Evolutionary conservation across 2,888 invertebrate species (phyloP).

Genomic region (Argyresthia albistria): DNA sequence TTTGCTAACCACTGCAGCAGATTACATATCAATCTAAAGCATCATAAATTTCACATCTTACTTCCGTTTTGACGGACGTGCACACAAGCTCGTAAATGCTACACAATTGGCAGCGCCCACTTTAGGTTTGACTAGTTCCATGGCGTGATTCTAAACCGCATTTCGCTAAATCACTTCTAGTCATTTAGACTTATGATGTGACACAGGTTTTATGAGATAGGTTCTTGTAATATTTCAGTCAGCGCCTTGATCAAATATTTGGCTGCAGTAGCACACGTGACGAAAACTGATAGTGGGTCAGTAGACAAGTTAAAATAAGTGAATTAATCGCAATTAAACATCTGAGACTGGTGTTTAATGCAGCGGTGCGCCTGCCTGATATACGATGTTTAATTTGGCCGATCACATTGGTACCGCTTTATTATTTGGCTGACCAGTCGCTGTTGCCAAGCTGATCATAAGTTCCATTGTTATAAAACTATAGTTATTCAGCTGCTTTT

Average conservation of each 20-base stretch:
- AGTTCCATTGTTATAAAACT: conserved; percentile 20
- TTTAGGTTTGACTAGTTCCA: not conserved
- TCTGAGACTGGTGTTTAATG: conserved; percentile 12
- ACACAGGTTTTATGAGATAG: not conserved
- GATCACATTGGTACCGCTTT: conserved; percentile 16
- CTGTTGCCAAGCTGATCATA: conserved; percentile 33
- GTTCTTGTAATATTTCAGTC: not conserved
- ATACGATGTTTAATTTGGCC: conserved; percentile 39
- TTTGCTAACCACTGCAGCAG: not conserved
- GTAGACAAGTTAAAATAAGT: not conserved
- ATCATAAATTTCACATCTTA: not conserved
- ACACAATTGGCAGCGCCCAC: not conserved
- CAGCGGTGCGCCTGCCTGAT: conserved; percentile 14
- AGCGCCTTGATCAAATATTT: not conserved
- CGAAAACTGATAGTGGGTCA: not conserved
- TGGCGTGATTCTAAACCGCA: not conserved
- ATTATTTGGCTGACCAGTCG: conserved; percentile 19
- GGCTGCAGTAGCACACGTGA: not conserved
- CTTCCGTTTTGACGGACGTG: not conserved
- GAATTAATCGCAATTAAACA: conserved; percentile 1
- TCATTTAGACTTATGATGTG: not conserved
- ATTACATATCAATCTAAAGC: not conserved
- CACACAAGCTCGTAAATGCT: not conserved
- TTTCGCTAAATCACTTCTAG: not conserved
- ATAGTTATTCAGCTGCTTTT: conserved; percentile 1